Evolutionary conservation across 2,888 invertebrate genomes (phyloP), one percentile per base, ranked within the genome.

Genomic region (Scrobipalpa costella): DNA sequence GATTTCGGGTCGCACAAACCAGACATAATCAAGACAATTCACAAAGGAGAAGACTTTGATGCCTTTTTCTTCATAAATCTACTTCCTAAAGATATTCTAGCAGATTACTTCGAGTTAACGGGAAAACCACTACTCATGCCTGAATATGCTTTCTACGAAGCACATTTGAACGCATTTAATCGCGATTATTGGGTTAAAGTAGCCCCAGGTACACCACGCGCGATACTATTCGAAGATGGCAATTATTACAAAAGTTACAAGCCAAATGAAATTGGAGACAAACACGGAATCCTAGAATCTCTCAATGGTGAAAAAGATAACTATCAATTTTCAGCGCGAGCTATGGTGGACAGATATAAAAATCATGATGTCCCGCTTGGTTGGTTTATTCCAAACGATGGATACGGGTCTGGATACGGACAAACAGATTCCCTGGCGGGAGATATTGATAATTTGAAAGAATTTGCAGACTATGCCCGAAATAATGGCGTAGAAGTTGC

Each of bases 361-460:
- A 80, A 68, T 61, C 74, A 88, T 64, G 89, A 91, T 63, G 78
- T 91, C 75, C 90, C 90, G 0, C 69, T 91, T 11, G 90, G 90
- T 36, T 90, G 89, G 89, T 90, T 91, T 67, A 68, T 90, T 64
- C 90, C 90, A 1, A 91, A 91, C 65, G 90, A 91, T 68, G 90
- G 90, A 1, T 91, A 91, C 64, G 90, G 90, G 8, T 86, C 79
- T 15, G 90, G 90, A 0, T 91, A 91, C 66, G 90, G 90, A 0
- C 90, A 91, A 80, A 85, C 88, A 1, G 81, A 86, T 64, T 77
- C 85, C 19, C 73, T 91, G 62, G 79, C 83, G 17, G 90, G 90
- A 3, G 90, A 91, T 64, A 81, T 91, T 50, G 71, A 85, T 63
- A 91, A 91, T 69, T 75, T 91, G 44, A 84, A 79, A 69, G 67